A percentile compares a stretch with the other conserved stretches of the same genome.
Evolutionary conservation across 2,888 invertebrate genomes (phyloP).

Genomic region (Tiliacea citrago): DNA sequence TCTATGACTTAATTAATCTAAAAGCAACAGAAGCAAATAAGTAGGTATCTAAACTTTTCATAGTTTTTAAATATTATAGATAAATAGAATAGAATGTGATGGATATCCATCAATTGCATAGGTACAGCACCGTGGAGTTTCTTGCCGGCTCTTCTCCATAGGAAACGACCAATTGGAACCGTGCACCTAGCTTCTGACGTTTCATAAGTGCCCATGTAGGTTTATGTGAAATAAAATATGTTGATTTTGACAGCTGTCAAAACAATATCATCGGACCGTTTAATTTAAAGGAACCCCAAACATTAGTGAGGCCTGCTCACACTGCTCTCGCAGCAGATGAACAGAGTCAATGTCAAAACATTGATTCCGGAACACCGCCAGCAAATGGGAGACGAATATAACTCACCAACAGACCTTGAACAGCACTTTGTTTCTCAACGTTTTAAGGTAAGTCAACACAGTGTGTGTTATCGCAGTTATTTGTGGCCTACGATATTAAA

Average conservation of each 20-base stretch:
- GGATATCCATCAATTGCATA: too few relatives aligned
- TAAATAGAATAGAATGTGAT: too few relatives aligned
- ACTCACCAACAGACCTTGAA: constrained; percentile 82
- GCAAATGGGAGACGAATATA: constrained; percentile 79
- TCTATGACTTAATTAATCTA: neutral
- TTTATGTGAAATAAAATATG: too few relatives aligned
- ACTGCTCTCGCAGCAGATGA: constrained; percentile 50
- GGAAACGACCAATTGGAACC: too few relatives aligned
- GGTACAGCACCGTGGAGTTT: too few relatives aligned
- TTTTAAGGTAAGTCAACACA: constrained; percentile 69
- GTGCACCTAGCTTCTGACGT: too few relatives aligned
- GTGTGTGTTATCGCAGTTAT: constrained; percentile 71
- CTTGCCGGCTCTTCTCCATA: too few relatives aligned
- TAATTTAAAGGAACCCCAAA: neutral
- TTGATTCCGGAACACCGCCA: constrained; percentile 69
- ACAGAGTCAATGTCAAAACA: constrained; percentile 77
- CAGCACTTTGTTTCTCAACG: constrained; percentile 73
- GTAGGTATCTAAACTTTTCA: neutral
- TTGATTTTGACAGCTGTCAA: neutral
- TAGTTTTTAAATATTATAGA: neutral
- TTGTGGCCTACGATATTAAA: constrained; percentile 69
- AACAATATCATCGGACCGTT: neutral
- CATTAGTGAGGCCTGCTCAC: constrained; percentile 56
- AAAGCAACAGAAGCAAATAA: neutral
- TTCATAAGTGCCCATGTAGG: too few relatives aligned